These are phyloP conservation scores for Marmota flaviventris DNA, from an alignment of 2,113 vertebrate species.

Conservation along the genomic window DNA sequence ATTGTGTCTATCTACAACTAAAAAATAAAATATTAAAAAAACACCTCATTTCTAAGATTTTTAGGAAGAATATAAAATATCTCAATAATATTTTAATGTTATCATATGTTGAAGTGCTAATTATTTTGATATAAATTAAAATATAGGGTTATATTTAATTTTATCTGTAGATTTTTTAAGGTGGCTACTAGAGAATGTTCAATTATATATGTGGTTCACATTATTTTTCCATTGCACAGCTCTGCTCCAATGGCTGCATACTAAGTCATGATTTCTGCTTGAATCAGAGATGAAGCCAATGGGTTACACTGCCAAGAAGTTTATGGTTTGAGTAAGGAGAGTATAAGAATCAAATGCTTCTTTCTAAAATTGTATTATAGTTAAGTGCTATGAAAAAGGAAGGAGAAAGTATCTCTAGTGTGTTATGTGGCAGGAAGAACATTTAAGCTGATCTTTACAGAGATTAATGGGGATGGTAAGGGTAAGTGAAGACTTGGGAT, in stretches of 20 bases:
- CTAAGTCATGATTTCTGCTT: slow-evolving; percentile 22
- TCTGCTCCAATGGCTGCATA: background rate
- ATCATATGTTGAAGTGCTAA: background rate
- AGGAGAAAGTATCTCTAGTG: background rate
- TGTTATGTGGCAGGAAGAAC: background rate
- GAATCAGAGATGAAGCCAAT: slow-evolving; percentile 26
- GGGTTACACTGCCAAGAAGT: background rate
- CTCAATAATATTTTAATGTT: slow-evolving; percentile 1
- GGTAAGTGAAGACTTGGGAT: background rate
- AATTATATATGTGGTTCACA: background rate
- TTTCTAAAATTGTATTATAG: slow-evolving; percentile 12
- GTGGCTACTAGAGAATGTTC: background rate
- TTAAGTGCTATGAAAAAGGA: slow-evolving; percentile 24
- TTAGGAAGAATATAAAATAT: too few relatives aligned
- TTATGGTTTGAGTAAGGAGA: slow-evolving; percentile 10
- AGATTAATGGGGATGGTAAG: background rate
- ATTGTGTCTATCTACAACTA: too few relatives aligned
- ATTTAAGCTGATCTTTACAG: background rate
- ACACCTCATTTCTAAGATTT: too few relatives aligned
- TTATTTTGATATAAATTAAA: slow-evolving; percentile 42
- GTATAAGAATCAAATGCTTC: slow-evolving; percentile 1
- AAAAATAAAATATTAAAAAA: too few relatives aligned
- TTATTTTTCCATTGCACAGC: background rate
- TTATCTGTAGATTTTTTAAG: background rate
- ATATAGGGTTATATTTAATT: slow-evolving; percentile 1